These are phyloP conservation scores for Cervus canadensis DNA, from an alignment of 2,113 vertebrate species.

Conservation along the genomic window DNA sequence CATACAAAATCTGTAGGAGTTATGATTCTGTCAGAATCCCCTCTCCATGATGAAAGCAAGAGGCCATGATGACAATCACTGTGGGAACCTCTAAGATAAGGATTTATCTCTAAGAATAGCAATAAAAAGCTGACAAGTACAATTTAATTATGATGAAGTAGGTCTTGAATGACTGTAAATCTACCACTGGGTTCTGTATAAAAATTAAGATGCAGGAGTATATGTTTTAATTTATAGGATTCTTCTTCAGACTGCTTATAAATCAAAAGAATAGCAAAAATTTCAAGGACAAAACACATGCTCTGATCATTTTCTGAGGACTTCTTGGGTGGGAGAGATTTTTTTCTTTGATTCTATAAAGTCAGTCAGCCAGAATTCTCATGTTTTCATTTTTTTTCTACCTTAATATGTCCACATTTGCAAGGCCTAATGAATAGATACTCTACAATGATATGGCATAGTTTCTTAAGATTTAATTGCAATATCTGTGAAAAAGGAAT, in stretches of 20 bases:
- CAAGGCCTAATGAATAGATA: background rate
- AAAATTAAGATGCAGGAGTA: conserved; percentile 76
- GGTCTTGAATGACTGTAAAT: conserved; percentile 76
- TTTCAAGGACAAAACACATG: conserved; percentile 61
- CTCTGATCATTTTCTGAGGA: conserved; percentile 8
- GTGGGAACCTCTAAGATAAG: conserved; percentile 68
- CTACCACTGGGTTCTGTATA: conserved; percentile 67
- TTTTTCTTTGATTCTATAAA: conserved; percentile 11
- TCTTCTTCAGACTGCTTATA: conserved; percentile 65
- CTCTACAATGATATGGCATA: too few species aligned
- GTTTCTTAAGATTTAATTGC: background rate
- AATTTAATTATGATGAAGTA: conserved; percentile 82
- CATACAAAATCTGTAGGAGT: conserved; percentile 52
- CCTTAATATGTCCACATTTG: background rate
- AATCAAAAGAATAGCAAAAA: conserved; percentile 71
- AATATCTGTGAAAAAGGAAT: background rate
- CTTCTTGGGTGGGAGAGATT: background rate
- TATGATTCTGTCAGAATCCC: conserved; percentile 76
- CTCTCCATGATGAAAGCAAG: conserved; percentile 74
- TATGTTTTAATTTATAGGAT: conserved; percentile 73
- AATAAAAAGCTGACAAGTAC: conserved; percentile 79
- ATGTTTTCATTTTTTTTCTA: background rate
- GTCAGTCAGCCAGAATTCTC: background rate
- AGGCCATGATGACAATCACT: conserved; percentile 72
- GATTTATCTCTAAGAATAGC: conserved; percentile 79